These are phyloP conservation scores for Pelusios castaneus DNA, from an alignment of 2,113 vertebrate genomes.

Conservation along the genomic window DNA sequence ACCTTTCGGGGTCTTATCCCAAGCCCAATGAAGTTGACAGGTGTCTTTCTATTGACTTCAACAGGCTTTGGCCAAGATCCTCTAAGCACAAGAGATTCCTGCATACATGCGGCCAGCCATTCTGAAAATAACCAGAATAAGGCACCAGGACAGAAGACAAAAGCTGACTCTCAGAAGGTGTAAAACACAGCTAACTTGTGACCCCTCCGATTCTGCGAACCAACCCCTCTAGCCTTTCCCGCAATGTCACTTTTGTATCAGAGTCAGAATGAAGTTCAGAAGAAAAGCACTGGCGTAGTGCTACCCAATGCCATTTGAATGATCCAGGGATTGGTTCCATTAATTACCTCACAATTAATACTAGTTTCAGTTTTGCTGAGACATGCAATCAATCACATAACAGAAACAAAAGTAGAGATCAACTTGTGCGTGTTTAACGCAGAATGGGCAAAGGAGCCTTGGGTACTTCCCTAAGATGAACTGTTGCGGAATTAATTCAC, in stretches of 20 bases:
- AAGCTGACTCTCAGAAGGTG: neutral
- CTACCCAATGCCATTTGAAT: neutral
- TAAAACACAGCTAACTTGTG: rapidly evolving
- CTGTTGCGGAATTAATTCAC: conserved; percentile 43
- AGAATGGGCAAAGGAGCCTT: conserved; percentile 41
- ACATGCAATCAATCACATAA: conserved; percentile 64
- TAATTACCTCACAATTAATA: conserved; percentile 44
- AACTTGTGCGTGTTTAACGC: conserved; percentile 53
- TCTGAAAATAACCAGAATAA: rapidly evolving
- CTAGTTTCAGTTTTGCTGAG: conserved; percentile 58
- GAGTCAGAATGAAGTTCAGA: rapidly evolving
- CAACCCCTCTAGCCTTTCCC: neutral
- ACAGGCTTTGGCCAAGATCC: neutral
- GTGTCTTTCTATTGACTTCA: neutral
- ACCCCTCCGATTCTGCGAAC: neutral
- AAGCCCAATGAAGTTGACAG: neutral
- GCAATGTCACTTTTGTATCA: rapidly evolving
- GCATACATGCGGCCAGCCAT: rapidly evolving
- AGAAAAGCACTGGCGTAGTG: neutral
- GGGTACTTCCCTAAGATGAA: conserved; percentile 54
- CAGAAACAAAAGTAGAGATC: conserved; percentile 66
- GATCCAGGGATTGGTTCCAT: neutral
- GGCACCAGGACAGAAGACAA: neutral
- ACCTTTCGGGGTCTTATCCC: neutral
- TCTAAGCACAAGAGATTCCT: neutral